Percentiles rank a stretch among this genome's conserved stretches.
These are phyloP conservation scores for Vicugna pacos DNA, from an alignment of 2,113 vertebrate genomes.

Conservation along the genomic window DNA sequence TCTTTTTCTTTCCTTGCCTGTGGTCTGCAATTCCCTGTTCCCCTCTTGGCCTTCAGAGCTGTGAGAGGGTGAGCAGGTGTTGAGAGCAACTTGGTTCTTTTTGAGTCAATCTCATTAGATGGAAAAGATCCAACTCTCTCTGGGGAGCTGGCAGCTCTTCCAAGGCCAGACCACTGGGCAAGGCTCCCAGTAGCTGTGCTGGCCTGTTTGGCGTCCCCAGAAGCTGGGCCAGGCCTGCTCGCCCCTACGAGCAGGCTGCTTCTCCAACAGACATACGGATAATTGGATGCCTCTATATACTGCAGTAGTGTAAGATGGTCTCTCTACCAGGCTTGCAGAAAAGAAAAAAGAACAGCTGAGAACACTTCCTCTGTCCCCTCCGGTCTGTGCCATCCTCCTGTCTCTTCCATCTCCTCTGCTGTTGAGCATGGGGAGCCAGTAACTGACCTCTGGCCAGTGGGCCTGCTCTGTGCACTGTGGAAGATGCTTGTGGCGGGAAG, in stretches of 20 bases:
- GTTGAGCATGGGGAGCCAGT: neutral
- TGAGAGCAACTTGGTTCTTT: constrained; percentile 46
- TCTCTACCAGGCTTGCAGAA: neutral
- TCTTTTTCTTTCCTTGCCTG: neutral
- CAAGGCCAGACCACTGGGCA: constrained; percentile 49
- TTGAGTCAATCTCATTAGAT: neutral
- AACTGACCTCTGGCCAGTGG: neutral
- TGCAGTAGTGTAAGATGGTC: neutral
- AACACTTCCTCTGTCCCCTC: neutral
- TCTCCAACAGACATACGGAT: neutral
- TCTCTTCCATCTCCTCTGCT: neutral
- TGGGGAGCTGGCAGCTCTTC: neutral
- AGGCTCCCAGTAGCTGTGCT: neutral
- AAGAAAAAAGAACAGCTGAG: neutral
- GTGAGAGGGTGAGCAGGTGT: constrained; percentile 57
- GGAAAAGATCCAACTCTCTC: neutral
- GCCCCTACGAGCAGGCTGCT: neutral
- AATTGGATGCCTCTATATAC: neutral
- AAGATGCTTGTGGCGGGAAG: neutral
- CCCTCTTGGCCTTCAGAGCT: neutral
- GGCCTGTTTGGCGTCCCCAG: neutral
- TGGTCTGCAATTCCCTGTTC: neutral
- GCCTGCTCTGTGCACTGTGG: rapidly evolving
- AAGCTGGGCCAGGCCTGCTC: neutral
- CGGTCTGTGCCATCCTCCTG: neutral